Percentiles rank a stretch among this genome's conserved stretches.
phyloP scores from a whole-genome alignment of 1,140 invertebrate genomes.

The Aphaenogaster floridana region DNA sequence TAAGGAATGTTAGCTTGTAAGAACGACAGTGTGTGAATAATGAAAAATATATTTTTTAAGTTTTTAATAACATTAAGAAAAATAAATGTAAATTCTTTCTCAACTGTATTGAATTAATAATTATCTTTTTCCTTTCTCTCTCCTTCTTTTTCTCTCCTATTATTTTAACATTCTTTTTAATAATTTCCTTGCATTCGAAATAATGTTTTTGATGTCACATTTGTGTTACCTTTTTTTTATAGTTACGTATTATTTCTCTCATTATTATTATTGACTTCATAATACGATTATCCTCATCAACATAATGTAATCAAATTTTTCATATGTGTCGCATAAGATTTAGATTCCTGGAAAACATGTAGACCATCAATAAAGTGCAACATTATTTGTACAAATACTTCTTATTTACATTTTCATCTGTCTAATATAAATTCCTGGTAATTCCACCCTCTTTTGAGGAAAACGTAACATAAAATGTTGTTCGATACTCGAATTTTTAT shows the following conservation, averaged over 20 bases:
- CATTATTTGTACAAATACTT: not conserved
- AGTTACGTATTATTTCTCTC: too few relatives aligned
- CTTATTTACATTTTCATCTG: not conserved
- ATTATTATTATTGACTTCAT: too few relatives aligned
- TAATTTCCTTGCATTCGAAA: not conserved
- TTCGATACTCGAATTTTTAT: not conserved
- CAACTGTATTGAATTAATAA: not conserved
- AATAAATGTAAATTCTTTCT: not conserved
- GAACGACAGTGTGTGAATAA: not conserved
- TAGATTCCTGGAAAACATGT: not conserved
- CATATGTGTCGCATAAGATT: not conserved
- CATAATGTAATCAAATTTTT: not conserved
- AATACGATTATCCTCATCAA: not conserved
- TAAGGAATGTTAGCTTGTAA: conserved; percentile 4
- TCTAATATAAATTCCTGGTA: not conserved
- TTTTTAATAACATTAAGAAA: not conserved
- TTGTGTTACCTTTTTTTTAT: not conserved
- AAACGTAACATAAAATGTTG: not conserved
- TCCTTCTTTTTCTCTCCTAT: not conserved
- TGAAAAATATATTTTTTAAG: conserved; percentile 1
- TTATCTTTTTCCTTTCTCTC: not conserved
- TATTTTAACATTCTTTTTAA: not conserved
- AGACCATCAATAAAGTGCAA: not conserved
- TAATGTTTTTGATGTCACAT: not conserved
- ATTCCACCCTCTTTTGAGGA: not conserved